Evolutionary conservation across 2,888 invertebrate species (phyloP).

Genomic region (Cosmorhoe ocellata): DNA sequence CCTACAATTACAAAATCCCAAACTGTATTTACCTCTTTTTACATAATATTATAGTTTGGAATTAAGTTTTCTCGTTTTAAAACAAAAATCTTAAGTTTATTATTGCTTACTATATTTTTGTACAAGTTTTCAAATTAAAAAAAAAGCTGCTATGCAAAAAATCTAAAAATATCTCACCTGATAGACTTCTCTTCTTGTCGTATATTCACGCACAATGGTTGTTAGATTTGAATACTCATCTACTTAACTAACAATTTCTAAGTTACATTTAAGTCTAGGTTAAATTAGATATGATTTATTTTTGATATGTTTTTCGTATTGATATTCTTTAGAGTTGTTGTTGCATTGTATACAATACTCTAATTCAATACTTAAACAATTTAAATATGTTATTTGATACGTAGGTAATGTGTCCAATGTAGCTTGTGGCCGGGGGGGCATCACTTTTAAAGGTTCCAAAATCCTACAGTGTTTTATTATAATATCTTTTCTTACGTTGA

Average conservation of each 20-base stretch:
- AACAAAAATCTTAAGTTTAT: too few species aligned
- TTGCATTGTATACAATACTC: slow-evolving; percentile 71
- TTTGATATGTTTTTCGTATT: slow-evolving; percentile 78
- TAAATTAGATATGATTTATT: slow-evolving; percentile 55
- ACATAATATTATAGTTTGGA: too few species aligned
- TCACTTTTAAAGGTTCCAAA: slow-evolving; percentile 64
- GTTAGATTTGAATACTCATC: slow-evolving; percentile 1
- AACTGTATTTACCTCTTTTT: too few species aligned
- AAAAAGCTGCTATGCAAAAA: too few species aligned
- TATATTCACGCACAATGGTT: slow-evolving; percentile 9
- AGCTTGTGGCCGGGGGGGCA: slow-evolving; percentile 58
- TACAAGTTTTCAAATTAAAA: too few species aligned
- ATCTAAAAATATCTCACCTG: slow-evolving; percentile 1
- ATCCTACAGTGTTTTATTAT: neutral
- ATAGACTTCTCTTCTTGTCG: neutral
- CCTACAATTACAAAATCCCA: too few species aligned
- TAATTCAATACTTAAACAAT: slow-evolving; percentile 65
- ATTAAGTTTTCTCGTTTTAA: too few species aligned
- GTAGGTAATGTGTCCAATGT: slow-evolving; percentile 34
- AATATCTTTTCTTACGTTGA: too few species aligned
- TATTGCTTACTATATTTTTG: too few species aligned
- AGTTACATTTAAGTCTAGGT: slow-evolving; percentile 15
- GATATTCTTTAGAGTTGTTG: slow-evolving; percentile 80
- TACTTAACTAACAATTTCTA: slow-evolving; percentile 6
- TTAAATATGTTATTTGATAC: slow-evolving; percentile 47